Evolutionary conservation across 2,113 vertebrate genomes (phyloP), one percentile per base, ranked within the genome.

Genomic region (Phocoena phocoena): DNA sequence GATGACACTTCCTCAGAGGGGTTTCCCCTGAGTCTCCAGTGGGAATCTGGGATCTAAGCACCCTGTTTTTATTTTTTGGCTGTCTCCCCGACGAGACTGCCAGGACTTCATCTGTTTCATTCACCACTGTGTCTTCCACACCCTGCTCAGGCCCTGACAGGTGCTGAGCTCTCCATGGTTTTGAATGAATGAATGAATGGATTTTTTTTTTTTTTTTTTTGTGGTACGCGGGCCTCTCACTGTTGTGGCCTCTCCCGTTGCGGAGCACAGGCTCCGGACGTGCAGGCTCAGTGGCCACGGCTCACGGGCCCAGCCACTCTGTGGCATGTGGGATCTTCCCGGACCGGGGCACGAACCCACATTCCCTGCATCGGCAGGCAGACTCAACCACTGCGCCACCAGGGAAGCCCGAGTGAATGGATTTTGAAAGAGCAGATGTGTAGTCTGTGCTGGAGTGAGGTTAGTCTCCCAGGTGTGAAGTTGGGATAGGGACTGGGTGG

Each of bases 351-450:
- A 44, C 44, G 44, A 47, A 47, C 44, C 44, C 9, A 10, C 9
- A 10, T 47, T 9, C 44, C 44, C 44, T 47, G 44, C 44, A 47
- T 47, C 2, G 44, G 44, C 44, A 10, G 44, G 44, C 10, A 0
- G 44, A 47, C 44, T 47, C 2, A 10, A 47, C 44, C 44, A 47
- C 9, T 47, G 44, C 44, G 44, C 44, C 44, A 47, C 9, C 44
- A 47, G 44, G 44, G 44, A 47, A 47, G 10, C 44, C 44, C 44
- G 11, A 68, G 65, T 70, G 50, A 58, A 21, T 38, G 53, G 26
- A 38, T 31, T 58, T 55, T 74, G n/a, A 55, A 15, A 1, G 14
- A 33, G 20, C 0, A 6, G 11, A 8, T 1, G 2, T 17, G 33
- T 18, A 62, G 74, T 26, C 55, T 70, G 17, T 73, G n/a, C 33